Base-by-base conservation (phyloP, 2,888 invertebrate species). In the Ernsta delagoae region DNA sequence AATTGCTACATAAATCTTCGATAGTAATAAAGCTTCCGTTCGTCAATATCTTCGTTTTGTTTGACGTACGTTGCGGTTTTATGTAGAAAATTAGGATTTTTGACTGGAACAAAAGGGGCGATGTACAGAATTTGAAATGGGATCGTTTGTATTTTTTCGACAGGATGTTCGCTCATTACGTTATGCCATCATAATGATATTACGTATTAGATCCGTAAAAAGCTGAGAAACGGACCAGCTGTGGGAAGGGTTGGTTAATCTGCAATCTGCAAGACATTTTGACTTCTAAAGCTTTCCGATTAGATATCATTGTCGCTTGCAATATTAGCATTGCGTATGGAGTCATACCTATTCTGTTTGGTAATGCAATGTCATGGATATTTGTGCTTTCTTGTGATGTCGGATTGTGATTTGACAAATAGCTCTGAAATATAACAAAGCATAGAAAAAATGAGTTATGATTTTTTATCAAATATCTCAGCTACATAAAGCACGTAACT, bases 121-220 rank as follows among this genome's bases (percentile, higher is more conserved):
- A 69, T 69, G 69, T 34, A 68, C 16, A 5, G 0, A 7, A 31
- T 3, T 34, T 62, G 5, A 7, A 64, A 45, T 53, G 61, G 31
- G 53, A 72, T 64, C 67, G 70, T 68, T 74, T 62, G 70, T 72
- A 71, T 39, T 53, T 59, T 53, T 62, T 69, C 39, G 53, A 73
- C 75, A 75, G 75, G 75, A 75, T 74, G 75, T 75, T 70, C 73
- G 72, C 71, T 74, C 70, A 78, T 73, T 75, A 77, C 72, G 68
- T 70, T 76, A 69, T 60, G 66, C 70, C 73, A 70, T 75, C 73
- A 73, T 78, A 76, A 76, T 76, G 75, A 75, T 77, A 77, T 80
- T 78, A 80, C 77, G 31, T 78, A 77, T 78, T 78, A 78, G 76
- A 78, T 72, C 73, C 68, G 72, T 75, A 77, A 78, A 75, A 78